Evolutionary conservation across 2,797 vertebrate species (phyloP), one percentile per base, ranked within the genome.

Genomic region (Lepidocolaptes lacrymiger): DNA sequence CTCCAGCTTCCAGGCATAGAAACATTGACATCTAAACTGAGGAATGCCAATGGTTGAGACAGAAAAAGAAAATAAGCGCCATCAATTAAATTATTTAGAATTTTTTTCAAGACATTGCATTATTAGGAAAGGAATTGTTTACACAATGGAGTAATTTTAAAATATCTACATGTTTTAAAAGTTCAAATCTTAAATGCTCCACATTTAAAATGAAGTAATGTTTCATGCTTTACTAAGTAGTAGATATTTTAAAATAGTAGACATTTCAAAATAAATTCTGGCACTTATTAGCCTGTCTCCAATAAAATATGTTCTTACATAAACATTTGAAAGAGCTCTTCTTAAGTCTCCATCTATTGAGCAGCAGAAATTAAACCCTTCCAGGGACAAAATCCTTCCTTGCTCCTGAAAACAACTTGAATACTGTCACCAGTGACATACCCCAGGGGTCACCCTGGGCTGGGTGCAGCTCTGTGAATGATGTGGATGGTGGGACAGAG

Each of bases 1-100:
- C 52, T 93, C 34, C 79, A 83, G 52, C 71, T 95, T 91, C 69
- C 67, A 95, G 93, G 67, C 86, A 77, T 22, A 94, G 64, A 95
- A 82, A 88, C 80, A 59, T 89, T 85, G 86, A 89, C 77, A 85
- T 93, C 78, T 73, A 71, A 92, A 86, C n/a, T 59, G 66, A 81
- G 34, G 58, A 91, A 93, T 94, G 64, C 49, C 72, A 74, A 22
- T 74, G 37, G 30, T 46, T 92, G 86, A 91, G 88, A 83, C 74
- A 85, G 26, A 91, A 49, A 85, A 82, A 87, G 63, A 76, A 94
- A 92, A 77, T 71, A 62, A 81, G 91, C 61, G 5, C 30, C 49
- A 52, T 89, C 30, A 71, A 58, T 89, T 92, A 89, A 82, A 83
- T 87, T 44, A 73, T 39, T 78, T 64, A 86, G 18, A 39, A 7